These are phyloP conservation scores for Lasioglossum lativentre DNA, from an alignment of 2,888 invertebrate genomes.

Conservation along the genomic window DNA sequence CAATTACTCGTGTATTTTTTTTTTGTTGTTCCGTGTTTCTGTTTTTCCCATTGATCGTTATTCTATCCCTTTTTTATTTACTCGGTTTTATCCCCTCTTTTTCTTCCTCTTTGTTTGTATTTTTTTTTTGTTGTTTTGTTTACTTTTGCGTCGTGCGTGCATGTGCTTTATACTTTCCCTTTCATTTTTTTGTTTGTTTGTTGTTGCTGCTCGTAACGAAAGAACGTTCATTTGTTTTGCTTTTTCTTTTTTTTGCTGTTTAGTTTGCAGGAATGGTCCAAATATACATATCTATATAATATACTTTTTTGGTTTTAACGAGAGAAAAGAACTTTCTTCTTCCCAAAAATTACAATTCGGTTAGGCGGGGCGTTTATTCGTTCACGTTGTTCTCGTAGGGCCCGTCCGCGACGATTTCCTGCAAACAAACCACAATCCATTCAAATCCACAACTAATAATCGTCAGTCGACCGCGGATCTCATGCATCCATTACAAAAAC, in stretches of 20 bases:
- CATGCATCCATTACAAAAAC: background rate
- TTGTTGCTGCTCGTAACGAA: constrained; percentile 82
- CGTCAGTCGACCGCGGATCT: background rate
- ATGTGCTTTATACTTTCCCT: background rate
- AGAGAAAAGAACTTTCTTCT: constrained; percentile 84
- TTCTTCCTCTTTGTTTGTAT: background rate
- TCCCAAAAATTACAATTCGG: constrained; percentile 83
- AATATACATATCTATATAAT: constrained; percentile 85
- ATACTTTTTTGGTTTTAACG: constrained; percentile 85
- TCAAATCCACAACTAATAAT: background rate
- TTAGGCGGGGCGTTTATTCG: constrained; percentile 81
- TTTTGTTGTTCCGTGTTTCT: background rate
- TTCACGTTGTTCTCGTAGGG: constrained; percentile 82
- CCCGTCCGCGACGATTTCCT: constrained; percentile 83
- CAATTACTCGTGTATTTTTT: background rate
- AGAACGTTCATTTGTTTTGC: constrained; percentile 77
- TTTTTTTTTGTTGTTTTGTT: background rate
- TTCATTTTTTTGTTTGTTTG: constrained; percentile 51
- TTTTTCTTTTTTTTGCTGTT: constrained; percentile 73
- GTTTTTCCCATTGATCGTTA: constrained; percentile 9
- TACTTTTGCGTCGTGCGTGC: background rate
- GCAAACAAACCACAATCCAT: constrained; percentile 60
- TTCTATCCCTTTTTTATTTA: background rate
- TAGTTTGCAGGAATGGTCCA: constrained; percentile 84
- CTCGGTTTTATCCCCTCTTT: background rate